Evolutionary conservation across 2,888 invertebrate genomes (phyloP), one percentile per base, ranked within the genome.

Genomic region (Andrena flavipes): DNA sequence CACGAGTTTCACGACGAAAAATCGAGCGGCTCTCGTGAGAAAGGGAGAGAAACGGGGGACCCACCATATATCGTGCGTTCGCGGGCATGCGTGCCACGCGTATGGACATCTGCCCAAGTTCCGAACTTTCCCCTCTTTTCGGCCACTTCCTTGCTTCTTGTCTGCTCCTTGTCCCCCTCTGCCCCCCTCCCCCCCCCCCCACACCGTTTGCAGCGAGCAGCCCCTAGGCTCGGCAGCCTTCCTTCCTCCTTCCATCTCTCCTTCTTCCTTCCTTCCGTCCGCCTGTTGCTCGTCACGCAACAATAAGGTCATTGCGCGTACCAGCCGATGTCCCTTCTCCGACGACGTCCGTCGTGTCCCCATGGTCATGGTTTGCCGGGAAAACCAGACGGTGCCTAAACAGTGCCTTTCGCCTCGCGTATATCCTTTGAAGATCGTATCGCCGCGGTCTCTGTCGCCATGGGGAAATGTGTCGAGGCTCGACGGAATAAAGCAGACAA

Each of bases 231-330:
- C 59, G 48, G 80, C 81, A 64, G 80, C 60, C 67, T 67, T 78
- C 85, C 83, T 80, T 84, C 78, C 78, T 86, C 76, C 73, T 75
- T 78, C 77, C 63, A 69, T 87, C 87, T 87, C 87, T 80, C 75
- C 82, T 85, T 85, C 80, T 75, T 90, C 81, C 89, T 90, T 91
- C 89, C 90, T 87, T 87, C 84, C 86, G 82, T 84, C 77, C 88
- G 88, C 71, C 74, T 84, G 84, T 85, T 80, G 70, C 64, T 60
- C 84, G 88, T 92, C 91, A 90, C 90, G 92, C 92, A 89, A 91
- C 91, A 91, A 90, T 92, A 90, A 91, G 87, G 89, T 86, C 88
- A 86, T 84, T 80, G 88, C 76, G 85, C 84, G 68, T 69, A 72
- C 84, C 67, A 75, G 42, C 69, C 84, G 77, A 77, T 73, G 78